Percentiles rank a stretch among this genome's conserved stretches.
Conservation (phyloP, 2,113 vertebrate species). For the Vicugna pacos region DNA sequence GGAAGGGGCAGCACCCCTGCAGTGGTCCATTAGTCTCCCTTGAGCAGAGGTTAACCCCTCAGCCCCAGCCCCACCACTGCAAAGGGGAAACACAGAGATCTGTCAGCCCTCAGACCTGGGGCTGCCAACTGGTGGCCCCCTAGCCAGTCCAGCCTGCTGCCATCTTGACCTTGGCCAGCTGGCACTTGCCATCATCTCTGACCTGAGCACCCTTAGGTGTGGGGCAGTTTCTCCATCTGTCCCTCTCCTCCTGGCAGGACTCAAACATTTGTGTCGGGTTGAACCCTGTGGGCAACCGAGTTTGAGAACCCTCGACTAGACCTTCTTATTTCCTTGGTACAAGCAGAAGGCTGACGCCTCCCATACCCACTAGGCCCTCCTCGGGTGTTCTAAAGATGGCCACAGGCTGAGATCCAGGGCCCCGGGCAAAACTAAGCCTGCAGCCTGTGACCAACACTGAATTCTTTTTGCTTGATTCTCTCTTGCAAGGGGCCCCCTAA, state of each 20-base stretch:
- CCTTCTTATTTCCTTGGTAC: neutral
- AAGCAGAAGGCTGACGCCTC: neutral
- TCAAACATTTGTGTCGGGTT: neutral
- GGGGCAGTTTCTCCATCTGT: neutral
- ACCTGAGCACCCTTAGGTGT: neutral
- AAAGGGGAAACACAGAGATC: neutral
- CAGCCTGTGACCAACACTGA: neutral
- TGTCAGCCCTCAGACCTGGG: fast-evolving
- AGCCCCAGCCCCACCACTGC: neutral
- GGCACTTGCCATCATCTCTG: neutral
- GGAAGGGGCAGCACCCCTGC: neutral
- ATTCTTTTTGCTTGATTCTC: neutral
- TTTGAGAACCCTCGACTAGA: neutral
- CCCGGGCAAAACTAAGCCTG: neutral
- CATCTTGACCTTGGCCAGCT: neutral
- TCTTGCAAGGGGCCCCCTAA: neutral
- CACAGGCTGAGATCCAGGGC: neutral
- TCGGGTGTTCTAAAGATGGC: neutral
- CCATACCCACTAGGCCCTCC: fast-evolving
- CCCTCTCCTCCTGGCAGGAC: neutral
- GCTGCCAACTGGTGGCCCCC: neutral
- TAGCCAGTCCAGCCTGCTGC: neutral
- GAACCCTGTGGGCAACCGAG: neutral
- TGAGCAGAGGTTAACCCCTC: neutral
- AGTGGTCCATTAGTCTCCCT: neutral